Base-by-base conservation (phyloP, 2,888 invertebrate species). In the Xylophagus ater region DNA sequence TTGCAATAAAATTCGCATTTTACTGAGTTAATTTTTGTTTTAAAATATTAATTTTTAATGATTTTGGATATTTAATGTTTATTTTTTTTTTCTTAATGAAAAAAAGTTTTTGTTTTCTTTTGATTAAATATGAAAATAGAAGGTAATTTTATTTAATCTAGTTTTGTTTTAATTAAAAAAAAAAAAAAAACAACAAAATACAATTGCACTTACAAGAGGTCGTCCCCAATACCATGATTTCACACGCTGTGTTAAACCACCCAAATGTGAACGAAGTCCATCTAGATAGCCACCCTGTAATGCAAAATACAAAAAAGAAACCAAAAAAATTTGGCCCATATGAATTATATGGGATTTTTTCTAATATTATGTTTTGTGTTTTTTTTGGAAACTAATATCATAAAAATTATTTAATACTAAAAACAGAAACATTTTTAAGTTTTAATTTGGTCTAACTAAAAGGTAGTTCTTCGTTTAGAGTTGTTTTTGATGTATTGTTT, bases 201-300 rank as follows among this genome's bases (percentile, higher is more conserved):
- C 60, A 61, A 61, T 62, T 65, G 63, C 74, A 87, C 87, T 87
- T 87, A 87, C 87, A 77, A 87, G 84, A 81, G 87, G 87, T 79
- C 86, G 81, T 76, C 87, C 88, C 87, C 87, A 87, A 82, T 88
- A 88, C 87, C 88, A 88, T 74, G 87, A 87, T 78, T 87, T 87
- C 75, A 87, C 86, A 81, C 85, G 86, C 81, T 87, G 86, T 75
- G 88, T 88, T 79, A 86, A 84, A 78, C 87, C 87, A 78, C 86
- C 87, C 74, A 88, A 81, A 78, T 86, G 86, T 73, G 84, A 83
- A 73, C 85, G 83, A 75, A 87, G 83, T 73, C 87, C 86, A 76
- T 85, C 86, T 74, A 84, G 79, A 81, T 84, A 84, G 73, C 84
- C 83, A 75, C 81, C 81, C 84, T 84, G 83, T 74, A 81, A 77